A percentile compares a stretch with the other conserved stretches of the same genome.
Conservation (phyloP, 2,888 invertebrate species). For the Caenorhabditis drosophilae region DNA sequence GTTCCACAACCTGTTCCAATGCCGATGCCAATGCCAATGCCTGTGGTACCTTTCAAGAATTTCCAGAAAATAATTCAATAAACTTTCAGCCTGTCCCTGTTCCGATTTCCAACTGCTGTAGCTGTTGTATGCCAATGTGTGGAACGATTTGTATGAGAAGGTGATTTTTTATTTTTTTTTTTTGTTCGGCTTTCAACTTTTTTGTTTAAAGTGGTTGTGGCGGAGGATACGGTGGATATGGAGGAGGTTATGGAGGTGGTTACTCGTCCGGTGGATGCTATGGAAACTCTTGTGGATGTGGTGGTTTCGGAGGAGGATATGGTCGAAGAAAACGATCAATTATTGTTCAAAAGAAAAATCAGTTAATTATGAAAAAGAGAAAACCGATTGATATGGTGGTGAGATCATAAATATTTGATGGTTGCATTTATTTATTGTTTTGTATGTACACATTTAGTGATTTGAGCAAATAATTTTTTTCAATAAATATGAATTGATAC, state of each 20-base stretch:
- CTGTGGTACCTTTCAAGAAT: slow-evolving; percentile 5
- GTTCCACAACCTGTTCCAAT: slow-evolving; percentile 27
- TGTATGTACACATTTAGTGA: too few species aligned
- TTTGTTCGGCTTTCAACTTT: too few species aligned
- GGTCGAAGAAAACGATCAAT: slow-evolving; percentile 48
- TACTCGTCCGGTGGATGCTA: slow-evolving; percentile 9
- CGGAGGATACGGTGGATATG: slow-evolving; percentile 12
- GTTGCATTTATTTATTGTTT: neutral
- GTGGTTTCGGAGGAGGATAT: slow-evolving; percentile 27
- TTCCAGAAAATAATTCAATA: neutral
- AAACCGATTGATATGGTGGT: slow-evolving; percentile 35
- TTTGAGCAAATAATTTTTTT: too few species aligned
- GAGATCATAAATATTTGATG: slow-evolving; percentile 5
- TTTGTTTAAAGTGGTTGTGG: slow-evolving; percentile 6
- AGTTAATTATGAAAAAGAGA: slow-evolving; percentile 21
- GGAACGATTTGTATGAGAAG: slow-evolving; percentile 56
- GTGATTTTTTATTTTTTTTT: slow-evolving; percentile 12
- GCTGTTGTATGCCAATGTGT: slow-evolving; percentile 59
- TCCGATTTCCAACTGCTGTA: slow-evolving; percentile 43
- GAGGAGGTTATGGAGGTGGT: slow-evolving; percentile 33
- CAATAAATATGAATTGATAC: too few species aligned
- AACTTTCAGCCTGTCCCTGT: slow-evolving; percentile 43
- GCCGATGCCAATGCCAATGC: slow-evolving; percentile 39
- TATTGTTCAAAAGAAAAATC: too few species aligned
- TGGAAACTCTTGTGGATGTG: slow-evolving; percentile 20